phyloP scores from a whole-genome alignment of 2,797 vertebrate genomes.

The Platalea minor region DNA sequence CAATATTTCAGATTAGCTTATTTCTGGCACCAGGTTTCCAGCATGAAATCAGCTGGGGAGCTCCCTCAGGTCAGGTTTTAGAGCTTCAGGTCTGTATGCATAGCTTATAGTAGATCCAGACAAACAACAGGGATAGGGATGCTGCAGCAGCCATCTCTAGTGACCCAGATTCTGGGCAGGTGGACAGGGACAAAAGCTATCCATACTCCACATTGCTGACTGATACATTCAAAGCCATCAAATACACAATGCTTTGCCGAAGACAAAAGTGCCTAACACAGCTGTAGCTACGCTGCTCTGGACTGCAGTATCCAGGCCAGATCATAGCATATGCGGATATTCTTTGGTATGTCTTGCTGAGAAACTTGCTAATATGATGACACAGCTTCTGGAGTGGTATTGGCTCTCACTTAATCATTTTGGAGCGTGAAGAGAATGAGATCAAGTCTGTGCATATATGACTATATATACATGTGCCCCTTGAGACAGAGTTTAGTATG shows the following conservation, averaged over 20 bases:
- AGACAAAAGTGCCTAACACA: background rate
- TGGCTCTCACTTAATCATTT: background rate
- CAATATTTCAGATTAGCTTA: background rate
- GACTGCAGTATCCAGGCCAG: background rate
- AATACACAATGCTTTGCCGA: background rate
- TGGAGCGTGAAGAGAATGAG: background rate
- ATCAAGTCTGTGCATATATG: background rate
- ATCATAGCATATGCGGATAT: background rate
- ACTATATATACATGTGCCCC: background rate
- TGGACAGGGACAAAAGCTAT: background rate
- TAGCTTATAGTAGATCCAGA: background rate
- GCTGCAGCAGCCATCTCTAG: background rate
- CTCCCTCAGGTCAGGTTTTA: background rate
- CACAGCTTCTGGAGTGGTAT: background rate
- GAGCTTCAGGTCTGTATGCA: background rate
- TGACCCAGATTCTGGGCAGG: background rate
- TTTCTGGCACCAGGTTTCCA: background rate
- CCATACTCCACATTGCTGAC: background rate
- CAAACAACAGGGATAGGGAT: background rate
- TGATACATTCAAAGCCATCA: background rate
- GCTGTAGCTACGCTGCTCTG: background rate
- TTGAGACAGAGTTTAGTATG: background rate
- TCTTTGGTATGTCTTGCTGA: background rate
- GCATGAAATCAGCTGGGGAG: background rate
- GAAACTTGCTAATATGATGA: background rate